These are phyloP conservation scores for Stenodema calcarata DNA, from an alignment of 2,888 invertebrate species.

Conservation along the genomic window DNA sequence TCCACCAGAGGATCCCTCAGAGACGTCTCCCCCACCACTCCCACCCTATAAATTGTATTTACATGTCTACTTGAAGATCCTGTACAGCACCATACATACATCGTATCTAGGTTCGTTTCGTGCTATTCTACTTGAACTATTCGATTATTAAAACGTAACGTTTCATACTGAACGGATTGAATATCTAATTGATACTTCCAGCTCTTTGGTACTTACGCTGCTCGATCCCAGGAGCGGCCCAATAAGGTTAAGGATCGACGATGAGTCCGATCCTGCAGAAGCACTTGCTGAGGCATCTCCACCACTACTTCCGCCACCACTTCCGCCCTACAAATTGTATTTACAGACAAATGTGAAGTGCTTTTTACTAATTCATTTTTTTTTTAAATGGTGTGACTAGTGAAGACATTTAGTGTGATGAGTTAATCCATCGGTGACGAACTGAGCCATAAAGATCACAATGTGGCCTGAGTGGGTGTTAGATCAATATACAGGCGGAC, in stretches of 20 bases:
- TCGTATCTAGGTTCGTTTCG: too few relatives aligned
- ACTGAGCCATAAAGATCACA: background rate
- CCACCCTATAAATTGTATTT: slow-evolving; percentile 17
- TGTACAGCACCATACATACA: background rate
- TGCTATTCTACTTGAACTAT: too few relatives aligned
- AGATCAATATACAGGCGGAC: too few relatives aligned
- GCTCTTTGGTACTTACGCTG: slow-evolving; percentile 54
- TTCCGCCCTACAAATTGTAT: background rate
- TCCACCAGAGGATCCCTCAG: background rate
- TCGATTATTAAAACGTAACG: too few relatives aligned
- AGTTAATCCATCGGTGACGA: background rate
- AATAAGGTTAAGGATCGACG: slow-evolving; percentile 56
- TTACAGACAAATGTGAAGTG: background rate
- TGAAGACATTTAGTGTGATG: background rate
- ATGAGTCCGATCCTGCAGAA: slow-evolving; percentile 55
- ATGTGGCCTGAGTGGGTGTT: background rate
- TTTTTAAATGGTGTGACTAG: background rate
- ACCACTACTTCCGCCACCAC: background rate
- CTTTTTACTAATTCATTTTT: background rate
- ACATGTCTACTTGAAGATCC: background rate
- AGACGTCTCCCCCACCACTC: slow-evolving; percentile 31
- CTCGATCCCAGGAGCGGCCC: slow-evolving; percentile 57
- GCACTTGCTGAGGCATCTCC: slow-evolving; percentile 35
- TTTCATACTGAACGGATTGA: too few relatives aligned
- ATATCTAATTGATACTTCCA: too few relatives aligned